These are phyloP conservation scores for Drosophila orosa DNA, from an alignment of 1,140 invertebrate genomes.

Conservation along the genomic window DNA sequence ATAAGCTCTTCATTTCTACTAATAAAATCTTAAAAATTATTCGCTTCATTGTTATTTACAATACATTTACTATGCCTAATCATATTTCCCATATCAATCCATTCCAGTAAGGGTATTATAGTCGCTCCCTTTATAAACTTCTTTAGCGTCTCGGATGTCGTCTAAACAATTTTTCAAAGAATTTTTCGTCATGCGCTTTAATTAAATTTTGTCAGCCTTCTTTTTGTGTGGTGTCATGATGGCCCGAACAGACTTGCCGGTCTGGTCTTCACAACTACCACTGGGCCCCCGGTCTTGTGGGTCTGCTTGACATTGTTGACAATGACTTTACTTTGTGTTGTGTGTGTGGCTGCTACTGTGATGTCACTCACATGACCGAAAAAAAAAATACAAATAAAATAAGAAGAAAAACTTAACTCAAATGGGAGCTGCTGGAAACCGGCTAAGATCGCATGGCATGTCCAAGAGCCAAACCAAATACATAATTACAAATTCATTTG, in stretches of 20 bases:
- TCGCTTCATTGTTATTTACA: background rate
- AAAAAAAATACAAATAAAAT: conserved; percentile 30
- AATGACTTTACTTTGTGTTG: conserved; percentile 56
- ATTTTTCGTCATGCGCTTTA: conserved; percentile 78
- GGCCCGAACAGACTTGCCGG: conserved; percentile 34
- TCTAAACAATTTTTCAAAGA: conserved; percentile 61
- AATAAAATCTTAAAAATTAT: background rate
- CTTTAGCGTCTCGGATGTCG: conserved; percentile 12
- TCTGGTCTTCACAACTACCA: conserved; percentile 14
- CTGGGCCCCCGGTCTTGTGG: conserved; percentile 19
- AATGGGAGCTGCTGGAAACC: conserved; percentile 30
- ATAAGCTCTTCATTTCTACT: background rate
- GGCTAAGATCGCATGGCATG: conserved; percentile 58
- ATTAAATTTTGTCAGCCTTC: conserved; percentile 75
- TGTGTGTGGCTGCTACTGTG: conserved; percentile 50
- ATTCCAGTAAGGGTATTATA: conserved; percentile 33
- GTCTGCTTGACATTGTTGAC: conserved; percentile 50
- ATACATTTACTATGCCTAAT: background rate
- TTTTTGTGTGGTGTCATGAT: conserved; percentile 71
- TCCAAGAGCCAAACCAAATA: conserved; percentile 53
- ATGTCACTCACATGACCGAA: conserved; percentile 61
- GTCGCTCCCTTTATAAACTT: conserved; percentile 17
- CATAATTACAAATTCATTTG: conserved; percentile 83
- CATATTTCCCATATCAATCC: conserved; percentile 3
- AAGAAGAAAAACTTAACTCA: conserved; percentile 12